These are phyloP conservation scores for Monoplex corrugatus DNA, from an alignment of 2,888 invertebrate genomes.

Conservation along the genomic window DNA sequence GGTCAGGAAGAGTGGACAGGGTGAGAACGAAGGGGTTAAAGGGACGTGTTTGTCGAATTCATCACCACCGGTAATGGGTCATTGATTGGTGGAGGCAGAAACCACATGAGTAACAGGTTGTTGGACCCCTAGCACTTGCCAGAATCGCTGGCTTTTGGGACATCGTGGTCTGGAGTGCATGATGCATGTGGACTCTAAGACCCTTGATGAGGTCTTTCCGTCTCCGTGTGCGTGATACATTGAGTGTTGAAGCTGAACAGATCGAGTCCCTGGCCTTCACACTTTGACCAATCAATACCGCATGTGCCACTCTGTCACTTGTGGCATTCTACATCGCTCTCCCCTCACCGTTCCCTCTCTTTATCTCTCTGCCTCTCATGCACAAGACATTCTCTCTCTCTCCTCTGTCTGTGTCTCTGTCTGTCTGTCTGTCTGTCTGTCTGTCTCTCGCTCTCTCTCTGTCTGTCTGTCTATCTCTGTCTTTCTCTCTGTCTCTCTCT, in stretches of 20 bases:
- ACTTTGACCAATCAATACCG: not conserved
- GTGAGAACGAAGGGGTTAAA: not conserved
- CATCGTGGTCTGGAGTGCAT: not conserved
- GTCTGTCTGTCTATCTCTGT: not conserved
- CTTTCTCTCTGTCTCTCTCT: conserved; percentile 3
- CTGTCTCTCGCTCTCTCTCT: not conserved
- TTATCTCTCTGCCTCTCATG: not conserved
- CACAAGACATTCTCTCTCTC: too few relatives aligned
- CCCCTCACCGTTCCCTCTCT: not conserved
- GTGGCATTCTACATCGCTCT: not conserved
- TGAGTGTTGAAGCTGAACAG: too few relatives aligned
- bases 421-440: not conserved
- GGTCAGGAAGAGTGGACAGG: too few relatives aligned
- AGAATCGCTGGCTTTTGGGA: not conserved
- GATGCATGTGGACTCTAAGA: not conserved
- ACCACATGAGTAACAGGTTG: not conserved
- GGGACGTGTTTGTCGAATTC: conserved; percentile 40
- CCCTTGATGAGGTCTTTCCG: too few relatives aligned
- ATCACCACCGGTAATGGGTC: conserved; percentile 20
- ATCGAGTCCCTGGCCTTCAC: not conserved
- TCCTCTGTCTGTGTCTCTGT: not conserved
- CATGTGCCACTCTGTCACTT: not conserved
- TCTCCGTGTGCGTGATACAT: too few relatives aligned
- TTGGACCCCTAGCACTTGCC: conserved; percentile 16
- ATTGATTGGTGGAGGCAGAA: not conserved